Base-by-base conservation (phyloP, 1,140 invertebrate genomes). In the Temnothorax longispinosus region DNA sequence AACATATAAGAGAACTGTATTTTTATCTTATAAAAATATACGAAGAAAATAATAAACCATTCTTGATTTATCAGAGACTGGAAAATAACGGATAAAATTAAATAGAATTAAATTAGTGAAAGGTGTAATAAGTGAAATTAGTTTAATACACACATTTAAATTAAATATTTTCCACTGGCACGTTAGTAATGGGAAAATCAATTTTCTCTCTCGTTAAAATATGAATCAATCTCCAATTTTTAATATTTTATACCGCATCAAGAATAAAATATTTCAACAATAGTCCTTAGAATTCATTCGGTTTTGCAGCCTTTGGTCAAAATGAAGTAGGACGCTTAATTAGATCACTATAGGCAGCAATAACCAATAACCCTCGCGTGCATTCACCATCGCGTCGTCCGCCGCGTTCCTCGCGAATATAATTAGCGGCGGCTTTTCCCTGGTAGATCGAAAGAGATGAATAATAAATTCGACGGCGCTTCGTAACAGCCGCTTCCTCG, bases 381-480 rank as follows among this genome's bases (percentile, higher is more conserved):
- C 27, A 35, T 18, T n/a, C 47, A 8, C 13, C 56, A 10, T 38
- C 18, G 27, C 56, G 15, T 38, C 18, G 27, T 35, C 10, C n/a
- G 18, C 3, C n/a, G 3, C 13, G 15, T 52, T 64, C 11, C 35
- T 27, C 44, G 64, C 15, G 47, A 69, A 69, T 82, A 60, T 84
- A 60, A 84, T 58, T 60, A 47, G 10, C 18, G 41, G 11, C n/a
- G 11, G 32, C 3, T 74, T 52, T 47, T 58, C 5, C 15, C 41
- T 18, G 18, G 18, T 32, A 10, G 54, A 21, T 81, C 47, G 35
- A 56, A 81, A 21, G 3, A 6, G 1, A 60, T 72, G 67, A 82
- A 72, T 82, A 82, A 84, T 74, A 74, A 84, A 84, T 84, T 84
- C 38, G 38, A 60, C 6, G 3, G 21, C 54, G 0, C 18, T 2